Evolutionary conservation across 1,140 invertebrate species (phyloP).

Genomic region (Eciton burchellii): DNA sequence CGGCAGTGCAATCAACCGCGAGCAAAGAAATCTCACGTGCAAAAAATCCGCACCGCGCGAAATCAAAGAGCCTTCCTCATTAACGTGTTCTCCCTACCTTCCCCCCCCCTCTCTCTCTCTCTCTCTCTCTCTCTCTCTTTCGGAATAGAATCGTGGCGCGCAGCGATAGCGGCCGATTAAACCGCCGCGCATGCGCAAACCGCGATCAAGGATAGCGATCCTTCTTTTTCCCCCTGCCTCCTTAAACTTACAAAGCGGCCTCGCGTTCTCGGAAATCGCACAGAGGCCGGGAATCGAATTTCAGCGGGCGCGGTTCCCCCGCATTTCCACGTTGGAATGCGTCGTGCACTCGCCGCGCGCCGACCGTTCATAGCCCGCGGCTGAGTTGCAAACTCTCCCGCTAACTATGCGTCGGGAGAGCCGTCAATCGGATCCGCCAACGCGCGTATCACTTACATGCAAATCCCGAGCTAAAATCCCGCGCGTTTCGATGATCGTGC

Average conservation of each 20-base stretch:
- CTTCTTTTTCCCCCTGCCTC: not conserved
- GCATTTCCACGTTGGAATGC: slow-evolving; percentile 61
- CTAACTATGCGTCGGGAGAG: slow-evolving; percentile 71
- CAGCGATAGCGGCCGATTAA: slow-evolving; percentile 49
- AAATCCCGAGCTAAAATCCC: slow-evolving; percentile 82
- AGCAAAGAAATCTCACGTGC: slow-evolving; percentile 12
- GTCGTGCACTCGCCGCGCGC: slow-evolving; percentile 42
- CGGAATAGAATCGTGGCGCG: slow-evolving; percentile 24
- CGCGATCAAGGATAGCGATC: not conserved
- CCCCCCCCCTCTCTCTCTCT: not conserved
- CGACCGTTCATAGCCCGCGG: slow-evolving; percentile 31
- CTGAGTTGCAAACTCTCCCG: slow-evolving; percentile 70
- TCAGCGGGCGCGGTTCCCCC: not conserved
- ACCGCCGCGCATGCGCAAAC: slow-evolving; percentile 3
- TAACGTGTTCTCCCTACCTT: slow-evolving; percentile 17
- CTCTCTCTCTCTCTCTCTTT: too few relatives aligned
- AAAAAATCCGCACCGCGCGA: slow-evolving; percentile 14
- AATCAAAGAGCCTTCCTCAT: slow-evolving; percentile 55
- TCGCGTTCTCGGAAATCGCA: slow-evolving; percentile 29
- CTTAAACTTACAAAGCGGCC: slow-evolving; percentile 43
- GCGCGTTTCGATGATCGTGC: slow-evolving; percentile 78
- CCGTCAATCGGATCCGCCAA: slow-evolving; percentile 83
- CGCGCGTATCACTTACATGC: slow-evolving; percentile 84
- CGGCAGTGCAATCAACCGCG: slow-evolving; percentile 24
- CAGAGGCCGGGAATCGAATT: slow-evolving; percentile 47